Evolutionary conservation across 2,888 invertebrate species (phyloP).

Genomic region (Morpho deidamia): DNA sequence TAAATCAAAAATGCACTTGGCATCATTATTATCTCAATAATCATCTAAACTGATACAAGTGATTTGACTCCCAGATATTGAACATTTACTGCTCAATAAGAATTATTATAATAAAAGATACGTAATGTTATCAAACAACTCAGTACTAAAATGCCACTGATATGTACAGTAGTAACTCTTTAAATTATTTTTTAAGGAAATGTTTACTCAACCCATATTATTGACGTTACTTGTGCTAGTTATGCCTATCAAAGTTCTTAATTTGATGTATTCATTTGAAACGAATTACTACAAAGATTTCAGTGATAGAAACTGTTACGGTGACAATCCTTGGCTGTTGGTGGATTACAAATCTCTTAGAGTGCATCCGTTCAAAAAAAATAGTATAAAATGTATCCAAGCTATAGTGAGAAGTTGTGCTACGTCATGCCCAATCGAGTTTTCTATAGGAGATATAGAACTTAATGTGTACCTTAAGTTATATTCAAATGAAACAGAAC

Average conservation of each 20-base stretch:
- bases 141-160: background rate
- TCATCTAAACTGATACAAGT: background rate
- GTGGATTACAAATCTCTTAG: slow-evolving; percentile 2
- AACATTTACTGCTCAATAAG: background rate
- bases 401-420: slow-evolving; percentile 29
- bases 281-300: background rate
- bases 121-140: background rate
- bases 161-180: background rate
- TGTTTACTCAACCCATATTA: background rate
- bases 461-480: slow-evolving; percentile 27
- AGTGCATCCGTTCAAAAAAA: background rate
- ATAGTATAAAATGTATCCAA: slow-evolving; percentile 22
- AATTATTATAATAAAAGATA: background rate
- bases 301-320: slow-evolving; percentile 8
- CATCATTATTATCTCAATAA: too few species aligned
- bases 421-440: slow-evolving; percentile 27
- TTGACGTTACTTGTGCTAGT: background rate
- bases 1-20: too few species aligned
- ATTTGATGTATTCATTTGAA: background rate
- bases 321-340: slow-evolving; percentile 2
- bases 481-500: slow-evolving; percentile 23
- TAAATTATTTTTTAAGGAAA: background rate
- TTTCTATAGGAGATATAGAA: slow-evolving; percentile 26
- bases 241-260: background rate
- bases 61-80: background rate